A percentile compares a stretch with the other conserved stretches of the same genome.
Evolutionary conservation across 2,797 vertebrate species (phyloP).

Genomic region (Cygnus olor): DNA sequence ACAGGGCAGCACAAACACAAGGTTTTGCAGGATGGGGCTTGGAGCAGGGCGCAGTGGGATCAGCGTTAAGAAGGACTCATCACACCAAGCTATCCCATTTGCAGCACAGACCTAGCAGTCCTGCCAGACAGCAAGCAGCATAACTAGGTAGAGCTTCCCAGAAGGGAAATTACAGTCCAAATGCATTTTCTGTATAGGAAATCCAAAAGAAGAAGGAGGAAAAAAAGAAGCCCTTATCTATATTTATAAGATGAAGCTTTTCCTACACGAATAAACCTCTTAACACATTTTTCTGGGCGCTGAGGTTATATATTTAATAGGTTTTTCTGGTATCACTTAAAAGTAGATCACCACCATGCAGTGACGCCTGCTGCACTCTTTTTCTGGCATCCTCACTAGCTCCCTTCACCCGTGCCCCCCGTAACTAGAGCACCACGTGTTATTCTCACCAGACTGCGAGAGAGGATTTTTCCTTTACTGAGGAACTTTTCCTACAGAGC

Average conservation of each 20-base stretch:
- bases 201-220: conserved; percentile 37
- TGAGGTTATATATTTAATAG: conserved; percentile 74
- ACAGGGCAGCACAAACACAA: neutral
- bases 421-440: conserved; percentile 53
- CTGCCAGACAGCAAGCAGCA: conserved; percentile 41
- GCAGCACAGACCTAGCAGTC: neutral
- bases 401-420: conserved; percentile 63
- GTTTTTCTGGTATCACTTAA: conserved; percentile 67
- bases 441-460: conserved; percentile 32
- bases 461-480: conserved; percentile 52
- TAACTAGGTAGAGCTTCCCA: conserved; percentile 43
- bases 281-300: conserved; percentile 67
- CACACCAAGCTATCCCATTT: neutral
- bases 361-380: conserved; percentile 67
- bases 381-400: conserved; percentile 61
- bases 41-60: neutral
- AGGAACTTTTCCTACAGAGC: conserved; percentile 5
- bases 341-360: conserved; percentile 69
- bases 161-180: conserved; percentile 49
- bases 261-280: conserved; percentile 70
- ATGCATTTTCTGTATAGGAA: conserved; percentile 32
- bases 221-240: conserved; percentile 61
- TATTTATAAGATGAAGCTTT: conserved; percentile 73
- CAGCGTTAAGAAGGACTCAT: neutral
- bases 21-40: neutral